These are phyloP conservation scores for human DNA, from an alignment of 2,113 vertebrate genomes.

Conservation along the genomic window DNA sequence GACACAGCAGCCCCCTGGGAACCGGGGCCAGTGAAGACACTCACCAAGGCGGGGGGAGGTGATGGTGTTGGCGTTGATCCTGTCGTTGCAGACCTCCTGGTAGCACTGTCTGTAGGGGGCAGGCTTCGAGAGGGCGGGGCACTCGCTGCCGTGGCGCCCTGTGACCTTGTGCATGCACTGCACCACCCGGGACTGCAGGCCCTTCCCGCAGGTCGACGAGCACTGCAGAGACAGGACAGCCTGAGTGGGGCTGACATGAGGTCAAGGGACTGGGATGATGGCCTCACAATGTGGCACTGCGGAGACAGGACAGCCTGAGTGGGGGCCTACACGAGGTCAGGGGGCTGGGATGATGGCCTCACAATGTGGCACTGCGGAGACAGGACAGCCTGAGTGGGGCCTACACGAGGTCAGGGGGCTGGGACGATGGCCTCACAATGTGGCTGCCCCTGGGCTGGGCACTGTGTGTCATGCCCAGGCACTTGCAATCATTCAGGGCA, in stretches of 20 bases:
- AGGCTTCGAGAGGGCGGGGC: constrained; percentile 88
- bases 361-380: constrained; percentile 86
- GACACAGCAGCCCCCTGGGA: neutral
- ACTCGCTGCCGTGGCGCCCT: constrained; percentile 95
- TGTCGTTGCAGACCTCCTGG: constrained; percentile 92
- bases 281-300: neutral
- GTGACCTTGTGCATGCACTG: constrained; percentile 98
- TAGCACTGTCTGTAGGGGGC: constrained; percentile 94
- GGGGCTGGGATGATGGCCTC: too few species aligned
- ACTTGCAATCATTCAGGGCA: neutral
- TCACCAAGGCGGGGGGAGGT: constrained; percentile 96
- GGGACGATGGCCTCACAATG: rapidly evolving
- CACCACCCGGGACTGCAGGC: constrained; percentile 96
- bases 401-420: rapidly evolving
- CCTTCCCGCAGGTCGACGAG: constrained; percentile 95
- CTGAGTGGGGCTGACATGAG: neutral
- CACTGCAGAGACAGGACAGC: constrained; percentile 87
- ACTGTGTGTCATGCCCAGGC: neutral
- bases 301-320: neutral
- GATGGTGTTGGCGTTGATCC: constrained; percentile 95
- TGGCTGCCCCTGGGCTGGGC: neutral
- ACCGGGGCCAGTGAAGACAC: constrained; percentile 38
- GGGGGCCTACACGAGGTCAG: rapidly evolving
- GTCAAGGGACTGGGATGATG: rapidly evolving
- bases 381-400: neutral